Conservation (phyloP, 1,140 invertebrate species). For the Nymphalis io region DNA sequence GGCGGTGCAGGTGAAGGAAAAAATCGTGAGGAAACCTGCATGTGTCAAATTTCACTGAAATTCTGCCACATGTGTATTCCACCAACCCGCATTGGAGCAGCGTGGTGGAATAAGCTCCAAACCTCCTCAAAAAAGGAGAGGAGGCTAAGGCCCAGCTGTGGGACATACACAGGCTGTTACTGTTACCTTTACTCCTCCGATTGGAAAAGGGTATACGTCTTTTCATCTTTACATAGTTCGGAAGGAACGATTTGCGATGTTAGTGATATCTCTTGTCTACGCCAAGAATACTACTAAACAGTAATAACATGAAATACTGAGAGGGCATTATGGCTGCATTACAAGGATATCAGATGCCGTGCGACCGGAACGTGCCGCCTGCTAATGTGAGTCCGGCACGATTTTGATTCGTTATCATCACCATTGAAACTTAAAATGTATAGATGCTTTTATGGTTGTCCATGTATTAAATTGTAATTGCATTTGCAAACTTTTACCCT, state of each 20-base stretch:
- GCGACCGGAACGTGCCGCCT: slow-evolving; percentile 62
- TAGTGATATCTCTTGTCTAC: slow-evolving; percentile 50
- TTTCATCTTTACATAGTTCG: neutral
- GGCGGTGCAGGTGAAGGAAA: no score
- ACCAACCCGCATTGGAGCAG: no score
- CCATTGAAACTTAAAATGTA: slow-evolving; percentile 53
- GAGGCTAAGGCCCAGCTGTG: no score
- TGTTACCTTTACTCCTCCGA: no score
- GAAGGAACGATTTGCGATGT: slow-evolving; percentile 44
- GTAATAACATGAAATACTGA: slow-evolving; percentile 64
- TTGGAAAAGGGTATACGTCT: no score
- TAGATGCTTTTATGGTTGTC: slow-evolving; percentile 32
- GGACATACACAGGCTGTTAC: no score
- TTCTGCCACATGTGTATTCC: no score
- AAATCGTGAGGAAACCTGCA: no score
- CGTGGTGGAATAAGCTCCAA: no score
- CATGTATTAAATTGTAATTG: slow-evolving; percentile 1
- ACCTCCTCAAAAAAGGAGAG: no score
- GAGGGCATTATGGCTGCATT: slow-evolving; percentile 54
- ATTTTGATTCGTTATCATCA: slow-evolving; percentile 70
- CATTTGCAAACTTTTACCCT: neutral
- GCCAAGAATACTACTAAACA: slow-evolving; percentile 40
- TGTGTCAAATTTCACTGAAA: no score
- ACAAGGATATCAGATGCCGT: slow-evolving; percentile 65
- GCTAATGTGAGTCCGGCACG: slow-evolving; percentile 70